phyloP scores from a whole-genome alignment of 2,888 invertebrate species.

The Subacronicta megacephala region DNA sequence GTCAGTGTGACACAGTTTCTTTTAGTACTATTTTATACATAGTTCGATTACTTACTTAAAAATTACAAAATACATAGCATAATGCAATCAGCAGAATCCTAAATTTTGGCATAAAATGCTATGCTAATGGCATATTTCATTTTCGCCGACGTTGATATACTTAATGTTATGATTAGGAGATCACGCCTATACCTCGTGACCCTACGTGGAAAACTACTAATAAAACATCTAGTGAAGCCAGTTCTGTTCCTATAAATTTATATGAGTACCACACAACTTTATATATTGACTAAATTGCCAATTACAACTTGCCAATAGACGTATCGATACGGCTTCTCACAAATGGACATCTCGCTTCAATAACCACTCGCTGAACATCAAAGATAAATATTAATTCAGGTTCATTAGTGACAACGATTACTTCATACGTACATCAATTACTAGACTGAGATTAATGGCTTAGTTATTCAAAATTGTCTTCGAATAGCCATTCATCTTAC shows the following conservation, averaged over 20 bases:
- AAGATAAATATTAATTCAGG: conserved; percentile 36
- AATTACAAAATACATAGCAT: too few relatives aligned
- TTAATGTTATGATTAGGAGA: conserved; percentile 9
- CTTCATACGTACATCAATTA: conserved; percentile 25
- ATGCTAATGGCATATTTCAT: conserved; percentile 38
- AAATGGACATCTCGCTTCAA: conserved; percentile 35
- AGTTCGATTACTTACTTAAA: too few relatives aligned
- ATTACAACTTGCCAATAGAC: conserved; percentile 27
- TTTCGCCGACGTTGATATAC: conserved; percentile 7
- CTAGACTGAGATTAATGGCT: conserved; percentile 29
- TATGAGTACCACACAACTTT: conserved; percentile 13
- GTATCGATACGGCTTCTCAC: conserved; percentile 27
- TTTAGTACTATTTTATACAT: too few relatives aligned
- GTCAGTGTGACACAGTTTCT: too few relatives aligned
- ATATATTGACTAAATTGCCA: conserved; percentile 34
- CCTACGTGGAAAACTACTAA: conserved; percentile 10
- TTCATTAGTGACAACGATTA: conserved; percentile 38
- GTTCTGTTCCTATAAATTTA: conserved; percentile 22
- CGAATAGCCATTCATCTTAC: conserved; percentile 41
- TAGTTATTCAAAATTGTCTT: conserved; percentile 41
- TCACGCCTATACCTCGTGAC: conserved; percentile 18
- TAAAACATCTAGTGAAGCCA: conserved; percentile 26
- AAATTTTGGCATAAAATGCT: conserved; percentile 6
- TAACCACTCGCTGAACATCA: conserved; percentile 38
- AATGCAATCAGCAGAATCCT: too few relatives aligned